A percentile compares a stretch with the other conserved stretches of the same genome.
Evolutionary conservation across 2,888 invertebrate species (phyloP).

Genomic region (Cataglyphis albicans): DNA sequence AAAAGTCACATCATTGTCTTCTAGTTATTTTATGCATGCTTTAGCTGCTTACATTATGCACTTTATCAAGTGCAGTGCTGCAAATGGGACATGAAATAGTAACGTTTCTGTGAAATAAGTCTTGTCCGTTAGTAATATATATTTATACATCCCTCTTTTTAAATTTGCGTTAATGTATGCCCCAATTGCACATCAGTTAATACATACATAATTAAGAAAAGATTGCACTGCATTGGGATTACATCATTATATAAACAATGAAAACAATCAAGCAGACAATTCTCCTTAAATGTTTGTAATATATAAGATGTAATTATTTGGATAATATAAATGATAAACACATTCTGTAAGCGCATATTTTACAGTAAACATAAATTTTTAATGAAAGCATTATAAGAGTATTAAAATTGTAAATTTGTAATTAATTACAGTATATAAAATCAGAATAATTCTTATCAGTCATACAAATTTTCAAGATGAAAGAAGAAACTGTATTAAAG

Average conservation of each 20-base stretch:
- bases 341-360: background rate
- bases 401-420: conserved; percentile 2
- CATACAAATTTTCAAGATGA: background rate
- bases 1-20: conserved; percentile 79
- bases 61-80: conserved; percentile 63
- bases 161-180: conserved; percentile 44
- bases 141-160: conserved; percentile 29
- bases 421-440: background rate
- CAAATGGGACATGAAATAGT: conserved; percentile 53
- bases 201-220: background rate
- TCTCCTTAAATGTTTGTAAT: background rate
- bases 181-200: conserved; percentile 33
- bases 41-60: conserved; percentile 79
- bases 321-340: background rate
- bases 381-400: background rate
- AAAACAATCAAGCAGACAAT: background rate
- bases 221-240: background rate
- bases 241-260: background rate
- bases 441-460: background rate
- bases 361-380: background rate
- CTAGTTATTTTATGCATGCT: conserved; percentile 81
- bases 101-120: conserved; percentile 56
- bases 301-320: background rate
- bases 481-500: background rate
- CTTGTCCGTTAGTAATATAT: conserved; percentile 45